Percentiles rank a stretch among this genome's conserved stretches.
phyloP scores from a whole-genome alignment of 2,113 vertebrate species.

The Sisor rabdophorus region DNA sequence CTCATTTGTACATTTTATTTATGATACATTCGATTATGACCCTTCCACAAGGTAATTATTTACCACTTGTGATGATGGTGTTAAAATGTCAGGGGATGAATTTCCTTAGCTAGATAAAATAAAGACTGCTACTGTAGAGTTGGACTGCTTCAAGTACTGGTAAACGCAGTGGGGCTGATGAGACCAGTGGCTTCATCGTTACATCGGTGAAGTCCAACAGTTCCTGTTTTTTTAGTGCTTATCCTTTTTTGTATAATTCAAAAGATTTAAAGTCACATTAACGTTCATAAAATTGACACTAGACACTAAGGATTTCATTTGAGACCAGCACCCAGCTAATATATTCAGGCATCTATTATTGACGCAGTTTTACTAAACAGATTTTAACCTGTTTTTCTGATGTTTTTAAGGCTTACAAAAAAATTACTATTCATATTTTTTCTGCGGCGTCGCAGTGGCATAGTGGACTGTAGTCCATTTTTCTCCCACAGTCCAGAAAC shows the following conservation, averaged over 20 bases:
- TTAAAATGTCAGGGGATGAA: conserved; percentile 70
- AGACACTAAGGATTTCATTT: background rate
- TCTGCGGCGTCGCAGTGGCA: too few species aligned
- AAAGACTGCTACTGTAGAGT: conserved; percentile 57
- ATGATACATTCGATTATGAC: conserved; percentile 55
- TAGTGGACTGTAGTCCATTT: too few species aligned
- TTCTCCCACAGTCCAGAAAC: too few species aligned
- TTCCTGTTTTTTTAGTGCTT: background rate
- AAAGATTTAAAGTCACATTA: background rate
- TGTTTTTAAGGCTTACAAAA: too few species aligned
- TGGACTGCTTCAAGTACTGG: conserved; percentile 52
- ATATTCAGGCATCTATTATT: background rate
- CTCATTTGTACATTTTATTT: background rate
- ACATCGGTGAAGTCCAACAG: background rate
- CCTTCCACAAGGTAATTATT: conserved; percentile 61
- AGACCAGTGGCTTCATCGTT: background rate
- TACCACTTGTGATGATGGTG: conserved; percentile 69
- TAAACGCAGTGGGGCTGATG: background rate
- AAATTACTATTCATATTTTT: too few species aligned
- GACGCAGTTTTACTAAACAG: too few species aligned
- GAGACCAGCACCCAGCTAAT: background rate
- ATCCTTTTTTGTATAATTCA: background rate
- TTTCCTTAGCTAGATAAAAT: conserved; percentile 61
- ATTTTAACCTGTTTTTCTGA: too few species aligned
- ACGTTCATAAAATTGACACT: background rate